Base-by-base conservation (phyloP, 2,113 vertebrate genomes). In the Cygnus atratus region DNA sequence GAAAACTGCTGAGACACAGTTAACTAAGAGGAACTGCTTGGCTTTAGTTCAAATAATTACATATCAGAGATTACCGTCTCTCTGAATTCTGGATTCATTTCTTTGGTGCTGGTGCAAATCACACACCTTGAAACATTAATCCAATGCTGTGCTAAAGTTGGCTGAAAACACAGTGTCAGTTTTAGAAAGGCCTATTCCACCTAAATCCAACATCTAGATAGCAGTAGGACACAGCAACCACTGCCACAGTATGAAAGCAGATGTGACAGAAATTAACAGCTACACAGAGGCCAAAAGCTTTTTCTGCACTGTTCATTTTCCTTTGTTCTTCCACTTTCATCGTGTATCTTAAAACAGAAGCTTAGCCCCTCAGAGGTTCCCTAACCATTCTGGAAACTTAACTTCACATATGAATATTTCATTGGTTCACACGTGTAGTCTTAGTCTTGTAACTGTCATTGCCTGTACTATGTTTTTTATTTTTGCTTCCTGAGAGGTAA, bases 1-100 rank as follows among this genome's bases (percentile, higher is more conserved):
- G 55, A 86, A 92, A 96, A 94, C 79, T 94, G 90, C 87, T 91
- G 82, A 96, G 85, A 86, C 43, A 73, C 85, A 88, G 92, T 92
- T 96, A 94, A 95, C 74, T 73, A 81, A 81, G 25, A 84, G 87
- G 66, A 84, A 92, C 59, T 80, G 43, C 72, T 79, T 94, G 80
- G 65, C 85, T 70, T 57, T 59, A 70, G 19, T 76, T 91, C 87
- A 86, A 89, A 92, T 81, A 67, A 75, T 78, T 46, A 82, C 21
- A 14, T 35, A 73, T 44, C 55, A 84, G 39, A 91, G 63, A 78
- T 41, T 86, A 55, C 52, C 91, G 55, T 62, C 37, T 67, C 35
- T 73, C 59, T 1, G 0, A 71, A 88, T 43, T 50, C 62, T 37
- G 41, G 66, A 83, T 68, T 80, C 2, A 74, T 83, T 94, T 92